Conservation (phyloP, 30 jellyfish, hydroid and myxozoan species). For the Haliclystus octoradiatus region DNA sequence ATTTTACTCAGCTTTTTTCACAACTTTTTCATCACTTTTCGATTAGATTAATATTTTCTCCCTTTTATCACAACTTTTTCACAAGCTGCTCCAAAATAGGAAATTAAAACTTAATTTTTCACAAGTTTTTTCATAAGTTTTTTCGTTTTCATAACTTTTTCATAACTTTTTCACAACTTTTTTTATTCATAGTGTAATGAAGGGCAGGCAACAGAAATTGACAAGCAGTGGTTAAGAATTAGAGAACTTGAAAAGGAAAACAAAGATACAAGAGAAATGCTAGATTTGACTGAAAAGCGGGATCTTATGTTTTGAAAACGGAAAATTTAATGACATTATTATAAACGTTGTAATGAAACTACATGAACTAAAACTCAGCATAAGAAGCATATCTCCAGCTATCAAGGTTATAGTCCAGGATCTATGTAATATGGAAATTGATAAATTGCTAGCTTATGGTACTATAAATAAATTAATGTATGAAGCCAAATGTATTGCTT, state of each 20-base stretch:
- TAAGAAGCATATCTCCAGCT: slow-evolving; percentile 14
- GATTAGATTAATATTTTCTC: too few relatives aligned
- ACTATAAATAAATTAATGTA: slow-evolving; percentile 9
- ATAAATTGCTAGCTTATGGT: slow-evolving; percentile 10
- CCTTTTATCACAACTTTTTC: too few relatives aligned
- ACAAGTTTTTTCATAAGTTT: too few relatives aligned
- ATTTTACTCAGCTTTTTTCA: too few relatives aligned
- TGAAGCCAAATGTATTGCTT: slow-evolving; percentile 10
- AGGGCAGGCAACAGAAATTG: too few relatives aligned
- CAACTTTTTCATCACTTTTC: too few relatives aligned
- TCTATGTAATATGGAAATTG: background rate
- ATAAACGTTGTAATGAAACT: slow-evolving; percentile 10
- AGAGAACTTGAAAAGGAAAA: slow-evolving; percentile 7
- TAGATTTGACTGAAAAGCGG: background rate
- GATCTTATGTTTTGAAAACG: slow-evolving; percentile 5
- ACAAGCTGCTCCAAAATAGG: too few relatives aligned
- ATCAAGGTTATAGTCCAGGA: slow-evolving; percentile 2
- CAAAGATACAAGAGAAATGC: slow-evolving; percentile 1
- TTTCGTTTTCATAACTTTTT: too few relatives aligned
- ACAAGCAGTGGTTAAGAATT: slow-evolving; percentile 8
- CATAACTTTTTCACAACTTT: too few relatives aligned
- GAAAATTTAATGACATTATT: slow-evolving; percentile 3
- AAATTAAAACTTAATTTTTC: too few relatives aligned
- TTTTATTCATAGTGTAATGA: too few relatives aligned
- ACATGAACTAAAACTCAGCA: slow-evolving; percentile 10